Evolutionary conservation across 1,140 invertebrate genomes (phyloP).

Genomic region (Phthorimaea operculella): DNA sequence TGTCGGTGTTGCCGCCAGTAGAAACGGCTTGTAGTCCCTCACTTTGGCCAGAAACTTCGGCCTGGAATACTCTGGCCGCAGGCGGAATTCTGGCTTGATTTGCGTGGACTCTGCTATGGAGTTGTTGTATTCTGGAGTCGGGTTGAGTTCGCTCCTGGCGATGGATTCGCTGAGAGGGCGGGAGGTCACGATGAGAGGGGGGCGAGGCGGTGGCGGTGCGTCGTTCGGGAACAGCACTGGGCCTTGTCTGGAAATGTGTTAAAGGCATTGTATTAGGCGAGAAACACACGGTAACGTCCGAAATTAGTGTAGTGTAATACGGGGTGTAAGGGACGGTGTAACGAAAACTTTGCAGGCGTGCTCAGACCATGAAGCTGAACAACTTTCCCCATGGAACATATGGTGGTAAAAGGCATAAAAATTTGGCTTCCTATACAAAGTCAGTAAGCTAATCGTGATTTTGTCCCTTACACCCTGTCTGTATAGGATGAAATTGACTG

Average conservation of each 20-base stretch:
- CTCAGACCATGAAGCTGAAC: no score
- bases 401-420: background rate
- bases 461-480: background rate
- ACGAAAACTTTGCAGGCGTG: no score
- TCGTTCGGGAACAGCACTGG: constrained; percentile 60
- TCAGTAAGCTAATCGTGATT: background rate
- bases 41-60: constrained; percentile 11
- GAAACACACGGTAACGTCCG: no score
- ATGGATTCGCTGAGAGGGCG: constrained; percentile 49
- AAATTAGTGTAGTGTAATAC: no score
- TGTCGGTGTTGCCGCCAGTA: background rate
- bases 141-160: constrained; percentile 40
- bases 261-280: no score
- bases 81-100: constrained; percentile 12
- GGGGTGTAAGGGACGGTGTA: no score
- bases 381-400: no score
- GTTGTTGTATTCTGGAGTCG: constrained; percentile 23
- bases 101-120: constrained; percentile 20
- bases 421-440: no score
- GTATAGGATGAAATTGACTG: no score
- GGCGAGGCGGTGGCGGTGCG: constrained; percentile 31
- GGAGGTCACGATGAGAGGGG: constrained; percentile 54
- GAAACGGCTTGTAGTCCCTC: constrained; percentile 18
- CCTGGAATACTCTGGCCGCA: background rate
- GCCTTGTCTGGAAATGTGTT: constrained; percentile 48